phyloP scores from a whole-genome alignment of 2,113 vertebrate genomes.

The Carassius auratus region DNA sequence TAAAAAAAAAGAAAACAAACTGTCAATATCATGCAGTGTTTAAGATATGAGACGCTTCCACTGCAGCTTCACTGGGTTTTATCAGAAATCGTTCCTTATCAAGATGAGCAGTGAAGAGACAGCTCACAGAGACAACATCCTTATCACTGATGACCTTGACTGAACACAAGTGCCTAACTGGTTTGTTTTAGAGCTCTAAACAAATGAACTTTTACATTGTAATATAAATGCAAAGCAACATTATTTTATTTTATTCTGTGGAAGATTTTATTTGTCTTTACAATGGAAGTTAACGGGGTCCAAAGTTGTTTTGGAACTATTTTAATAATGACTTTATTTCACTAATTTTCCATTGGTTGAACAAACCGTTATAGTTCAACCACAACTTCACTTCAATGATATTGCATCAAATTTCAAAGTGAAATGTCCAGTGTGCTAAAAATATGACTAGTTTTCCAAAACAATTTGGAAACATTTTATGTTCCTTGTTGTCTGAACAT shows the following conservation, averaged over 20 bases:
- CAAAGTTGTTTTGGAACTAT: neutral
- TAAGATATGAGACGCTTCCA: neutral
- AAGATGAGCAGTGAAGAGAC: neutral
- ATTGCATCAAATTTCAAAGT: neutral
- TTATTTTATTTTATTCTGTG: too few relatives aligned
- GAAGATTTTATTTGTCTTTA: too few relatives aligned
- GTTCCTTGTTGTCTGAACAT: neutral
- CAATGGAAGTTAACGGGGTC: neutral
- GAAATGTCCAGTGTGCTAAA: neutral
- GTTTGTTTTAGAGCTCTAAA: neutral
- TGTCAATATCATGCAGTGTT: neutral
- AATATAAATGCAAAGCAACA: too few relatives aligned
- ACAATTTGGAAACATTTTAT: neutral
- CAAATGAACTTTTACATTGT: neutral
- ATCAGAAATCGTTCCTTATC: neutral
- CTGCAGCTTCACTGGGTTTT: neutral
- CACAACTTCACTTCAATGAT: neutral
- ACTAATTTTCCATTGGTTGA: neutral
- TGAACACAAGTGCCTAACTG: neutral
- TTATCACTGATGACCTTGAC: slow-evolving; percentile 15
- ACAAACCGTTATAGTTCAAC: neutral
- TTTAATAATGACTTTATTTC: neutral
- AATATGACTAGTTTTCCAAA: neutral
- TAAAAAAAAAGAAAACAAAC: neutral
- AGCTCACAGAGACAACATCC: neutral